Evolutionary conservation across 2,797 vertebrate genomes (phyloP).

Genomic region (Catamblyrhynchus diadema): DNA sequence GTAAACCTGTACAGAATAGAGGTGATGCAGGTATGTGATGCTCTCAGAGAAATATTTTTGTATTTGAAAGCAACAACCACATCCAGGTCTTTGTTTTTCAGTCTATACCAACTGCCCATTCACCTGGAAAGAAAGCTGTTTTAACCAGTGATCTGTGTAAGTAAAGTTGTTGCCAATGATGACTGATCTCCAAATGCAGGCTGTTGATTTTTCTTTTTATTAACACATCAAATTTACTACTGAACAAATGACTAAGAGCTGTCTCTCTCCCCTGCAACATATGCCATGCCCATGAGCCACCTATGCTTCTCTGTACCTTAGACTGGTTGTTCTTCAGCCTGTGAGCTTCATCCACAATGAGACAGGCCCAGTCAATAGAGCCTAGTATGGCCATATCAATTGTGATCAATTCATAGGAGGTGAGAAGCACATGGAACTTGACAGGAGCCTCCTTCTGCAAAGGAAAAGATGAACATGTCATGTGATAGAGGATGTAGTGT

Average conservation of each 20-base stretch:
- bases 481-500: neutral
- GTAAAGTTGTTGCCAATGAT: neutral
- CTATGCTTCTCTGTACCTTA: conserved; percentile 78
- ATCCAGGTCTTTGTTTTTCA: neutral
- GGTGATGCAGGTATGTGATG: neutral
- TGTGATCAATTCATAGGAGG: conserved; percentile 95
- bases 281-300: neutral
- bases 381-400: conserved; percentile 96
- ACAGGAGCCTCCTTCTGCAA: conserved; percentile 94
- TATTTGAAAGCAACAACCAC: neutral
- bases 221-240: neutral
- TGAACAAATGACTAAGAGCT: neutral
- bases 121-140: neutral
- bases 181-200: neutral
- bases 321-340: conserved; percentile 98
- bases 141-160: neutral
- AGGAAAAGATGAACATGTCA: neutral
- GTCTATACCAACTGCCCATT: neutral
- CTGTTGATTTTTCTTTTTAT: neutral
- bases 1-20: neutral
- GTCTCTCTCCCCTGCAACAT: neutral
- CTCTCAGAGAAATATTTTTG: neutral
- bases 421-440: conserved; percentile 95
- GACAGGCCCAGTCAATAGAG: conserved; percentile 97
- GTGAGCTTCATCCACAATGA: conserved; percentile 97